Conservation (phyloP, 92 coral and sea anemone species). For the Parazoanthus swiftii region DNA sequence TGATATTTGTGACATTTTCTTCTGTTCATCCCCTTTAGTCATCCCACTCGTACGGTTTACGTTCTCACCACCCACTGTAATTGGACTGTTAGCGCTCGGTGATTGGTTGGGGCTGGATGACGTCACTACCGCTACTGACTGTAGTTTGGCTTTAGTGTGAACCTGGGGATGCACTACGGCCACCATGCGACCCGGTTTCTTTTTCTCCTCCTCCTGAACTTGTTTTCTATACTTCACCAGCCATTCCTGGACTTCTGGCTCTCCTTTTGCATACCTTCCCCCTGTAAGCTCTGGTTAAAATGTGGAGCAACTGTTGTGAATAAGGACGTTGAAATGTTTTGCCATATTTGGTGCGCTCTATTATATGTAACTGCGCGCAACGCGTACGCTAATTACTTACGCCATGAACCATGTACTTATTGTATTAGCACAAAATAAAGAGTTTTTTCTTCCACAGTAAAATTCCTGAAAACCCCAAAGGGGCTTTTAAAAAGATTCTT, state of each 20-base stretch:
- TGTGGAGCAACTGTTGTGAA: no score
- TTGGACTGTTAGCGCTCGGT: neutral
- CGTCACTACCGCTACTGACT: neutral
- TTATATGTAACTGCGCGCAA: no score
- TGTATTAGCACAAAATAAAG: no score
- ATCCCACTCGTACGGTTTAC: neutral
- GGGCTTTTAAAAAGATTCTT: no score
- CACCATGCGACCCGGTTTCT: slow-evolving; percentile 16
- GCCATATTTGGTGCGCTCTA: no score
- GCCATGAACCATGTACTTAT: no score
- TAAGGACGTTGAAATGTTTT: no score
- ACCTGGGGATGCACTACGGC: slow-evolving; percentile 33
- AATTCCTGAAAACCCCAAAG: no score
- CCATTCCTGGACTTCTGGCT: slow-evolving; percentile 53
- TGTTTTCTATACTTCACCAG: slow-evolving; percentile 43
- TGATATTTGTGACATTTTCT: neutral
- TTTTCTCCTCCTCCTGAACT: slow-evolving; percentile 32
- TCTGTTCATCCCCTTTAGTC: neutral
- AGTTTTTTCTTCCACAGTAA: no score
- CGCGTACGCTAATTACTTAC: no score
- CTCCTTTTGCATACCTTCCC: slow-evolving; percentile 25
- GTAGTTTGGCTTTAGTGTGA: slow-evolving; percentile 9
- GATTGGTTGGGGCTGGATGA: neutral
- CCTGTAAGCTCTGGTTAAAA: slow-evolving; percentile 3
- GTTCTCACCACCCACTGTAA: neutral